Percentiles rank a stretch among this genome's conserved stretches.
Evolutionary conservation across 2,888 invertebrate genomes (phyloP).

Genomic region (Amphipyra tragopoginis): DNA sequence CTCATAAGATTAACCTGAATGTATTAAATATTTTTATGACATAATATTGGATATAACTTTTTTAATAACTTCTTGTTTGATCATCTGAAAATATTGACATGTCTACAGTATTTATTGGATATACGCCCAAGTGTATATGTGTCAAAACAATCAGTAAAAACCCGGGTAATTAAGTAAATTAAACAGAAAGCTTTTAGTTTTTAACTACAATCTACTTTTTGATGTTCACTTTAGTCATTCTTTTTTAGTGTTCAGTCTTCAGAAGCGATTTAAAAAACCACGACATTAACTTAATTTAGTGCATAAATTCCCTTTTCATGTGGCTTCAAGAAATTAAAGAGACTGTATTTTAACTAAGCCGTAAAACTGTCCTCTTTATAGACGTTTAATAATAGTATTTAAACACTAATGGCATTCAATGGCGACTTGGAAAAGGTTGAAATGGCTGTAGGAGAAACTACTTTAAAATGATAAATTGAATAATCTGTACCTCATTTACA

Average conservation of each 20-base stretch:
- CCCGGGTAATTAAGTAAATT: conserved; percentile 62
- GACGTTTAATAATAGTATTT: conserved; percentile 44
- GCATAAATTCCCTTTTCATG: conserved; percentile 42
- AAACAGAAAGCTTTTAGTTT: conserved; percentile 67
- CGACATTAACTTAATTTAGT: conserved; percentile 44
- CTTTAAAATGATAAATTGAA: conserved; percentile 23
- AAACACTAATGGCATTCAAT: conserved; percentile 32
- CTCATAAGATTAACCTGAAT: conserved; percentile 8
- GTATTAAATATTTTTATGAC: background rate
- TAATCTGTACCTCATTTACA: conserved; percentile 21
- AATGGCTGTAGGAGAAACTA: conserved; percentile 14
- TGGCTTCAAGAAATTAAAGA: conserved; percentile 42
- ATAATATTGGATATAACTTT: conserved; percentile 1
- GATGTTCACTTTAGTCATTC: conserved; percentile 56
- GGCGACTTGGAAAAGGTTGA: conserved; percentile 20
- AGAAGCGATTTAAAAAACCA: conserved; percentile 35
- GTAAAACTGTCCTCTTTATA: conserved; percentile 44
- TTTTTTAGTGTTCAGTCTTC: conserved; percentile 47
- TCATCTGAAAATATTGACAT: conserved; percentile 15
- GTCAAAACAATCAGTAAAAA: conserved; percentile 61
- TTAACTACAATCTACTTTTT: conserved; percentile 60
- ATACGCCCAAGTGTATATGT: conserved; percentile 33
- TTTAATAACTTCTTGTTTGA: background rate
- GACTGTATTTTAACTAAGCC: conserved; percentile 44
- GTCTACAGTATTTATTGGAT: conserved; percentile 6